phyloP scores from a whole-genome alignment of 2,113 vertebrate genomes.

The Lagopus leucura region DNA sequence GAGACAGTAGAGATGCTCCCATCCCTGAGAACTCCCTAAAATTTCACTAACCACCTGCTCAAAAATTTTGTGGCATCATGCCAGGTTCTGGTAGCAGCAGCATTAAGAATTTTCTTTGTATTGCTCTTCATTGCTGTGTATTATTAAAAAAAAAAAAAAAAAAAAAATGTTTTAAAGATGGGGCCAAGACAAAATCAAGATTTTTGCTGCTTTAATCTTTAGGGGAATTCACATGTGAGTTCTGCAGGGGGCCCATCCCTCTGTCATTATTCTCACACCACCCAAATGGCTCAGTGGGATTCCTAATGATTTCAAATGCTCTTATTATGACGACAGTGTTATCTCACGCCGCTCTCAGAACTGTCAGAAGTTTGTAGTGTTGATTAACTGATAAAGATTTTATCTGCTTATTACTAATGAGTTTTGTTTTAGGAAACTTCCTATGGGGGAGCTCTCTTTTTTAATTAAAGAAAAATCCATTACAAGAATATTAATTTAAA shows the following conservation, averaged over 20 bases:
- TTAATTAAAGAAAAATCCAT: conserved; percentile 58
- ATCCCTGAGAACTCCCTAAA: not conserved
- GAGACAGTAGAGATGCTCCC: not conserved
- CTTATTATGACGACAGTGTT: conserved; percentile 24
- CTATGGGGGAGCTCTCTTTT: not conserved
- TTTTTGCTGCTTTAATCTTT: conserved; percentile 27
- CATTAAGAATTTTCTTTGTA: not conserved
- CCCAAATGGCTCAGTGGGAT: not conserved
- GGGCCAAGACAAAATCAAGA: not conserved
- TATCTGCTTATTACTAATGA: conserved; percentile 59
- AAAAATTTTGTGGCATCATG: not conserved
- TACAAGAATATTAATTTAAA: conserved; percentile 55
- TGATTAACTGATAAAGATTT: conserved; percentile 66
- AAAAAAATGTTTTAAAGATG: not conserved
- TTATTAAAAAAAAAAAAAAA: not conserved
- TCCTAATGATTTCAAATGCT: conserved; percentile 31
- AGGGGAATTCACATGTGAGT: not conserved
- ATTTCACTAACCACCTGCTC: not conserved
- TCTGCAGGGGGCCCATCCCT: not conserved
- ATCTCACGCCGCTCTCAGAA: not conserved
- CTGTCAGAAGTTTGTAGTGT: conserved; percentile 57
- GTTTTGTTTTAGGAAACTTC: conserved; percentile 52
- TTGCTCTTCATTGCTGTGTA: not conserved
- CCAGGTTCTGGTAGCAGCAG: not conserved
- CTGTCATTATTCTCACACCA: conserved; percentile 57